Conservation (phyloP, 2,797 vertebrate species). For the Labroides dimidiatus region DNA sequence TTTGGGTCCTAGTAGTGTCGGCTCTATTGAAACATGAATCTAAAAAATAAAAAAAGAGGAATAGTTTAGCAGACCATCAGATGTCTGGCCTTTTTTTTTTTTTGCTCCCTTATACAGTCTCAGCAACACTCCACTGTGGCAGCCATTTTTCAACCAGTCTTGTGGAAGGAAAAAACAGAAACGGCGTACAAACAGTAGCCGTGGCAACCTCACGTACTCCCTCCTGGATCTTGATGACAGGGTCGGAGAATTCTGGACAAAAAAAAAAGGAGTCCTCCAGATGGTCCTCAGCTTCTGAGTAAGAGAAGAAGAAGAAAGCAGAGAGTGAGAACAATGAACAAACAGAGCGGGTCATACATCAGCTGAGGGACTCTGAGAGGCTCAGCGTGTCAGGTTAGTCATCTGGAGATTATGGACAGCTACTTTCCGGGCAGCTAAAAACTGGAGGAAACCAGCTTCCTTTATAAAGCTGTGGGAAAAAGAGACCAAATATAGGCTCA, state of each 20-base stretch:
- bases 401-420: constrained; percentile 39
- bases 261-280: constrained; percentile 79
- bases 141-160: constrained; percentile 76
- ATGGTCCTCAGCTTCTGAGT: constrained; percentile 83
- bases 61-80: constrained; percentile 69
- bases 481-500: constrained; percentile 51
- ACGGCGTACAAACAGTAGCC: constrained; percentile 77
- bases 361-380: not conserved
- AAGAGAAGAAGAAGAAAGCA: constrained; percentile 24
- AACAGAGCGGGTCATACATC: constrained; percentile 38
- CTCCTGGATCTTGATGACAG: constrained; percentile 78
- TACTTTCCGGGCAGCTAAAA: constrained; percentile 38
- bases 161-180: constrained; percentile 55
- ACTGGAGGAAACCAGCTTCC: constrained; percentile 48
- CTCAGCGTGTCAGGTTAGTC: constrained; percentile 28
- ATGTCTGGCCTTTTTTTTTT: constrained; percentile 66
- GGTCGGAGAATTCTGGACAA: constrained; percentile 81
- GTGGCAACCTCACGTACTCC: constrained; percentile 79
- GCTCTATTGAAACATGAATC: constrained; percentile 80
- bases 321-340: constrained; percentile 52
- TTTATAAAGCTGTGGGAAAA: constrained; percentile 49
- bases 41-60: constrained; percentile 57
- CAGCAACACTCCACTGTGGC: constrained; percentile 63
- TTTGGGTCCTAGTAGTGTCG: constrained; percentile 86
- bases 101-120: constrained; percentile 77